Evolutionary conservation across 2,888 invertebrate species (phyloP).

Genomic region (Kryphioiulus occultus): DNA sequence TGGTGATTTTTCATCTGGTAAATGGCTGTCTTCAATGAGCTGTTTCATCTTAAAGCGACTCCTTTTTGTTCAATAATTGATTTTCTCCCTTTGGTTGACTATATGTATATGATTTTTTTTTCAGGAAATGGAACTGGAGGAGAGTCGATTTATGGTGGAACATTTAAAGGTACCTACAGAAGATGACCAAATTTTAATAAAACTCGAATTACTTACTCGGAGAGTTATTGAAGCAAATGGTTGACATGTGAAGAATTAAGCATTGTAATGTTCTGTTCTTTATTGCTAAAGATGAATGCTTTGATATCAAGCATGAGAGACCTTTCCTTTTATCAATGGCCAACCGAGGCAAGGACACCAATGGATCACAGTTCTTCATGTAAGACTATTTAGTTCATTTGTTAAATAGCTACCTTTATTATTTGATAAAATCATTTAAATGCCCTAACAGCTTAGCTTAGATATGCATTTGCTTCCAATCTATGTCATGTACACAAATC

Average conservation of each 20-base stretch:
- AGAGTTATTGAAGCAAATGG: background rate
- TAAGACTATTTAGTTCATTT: conserved; percentile 69
- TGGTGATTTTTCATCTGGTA: conserved; percentile 76
- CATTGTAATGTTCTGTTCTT: background rate
- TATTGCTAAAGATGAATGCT: conserved; percentile 81
- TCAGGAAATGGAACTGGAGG: conserved; percentile 97
- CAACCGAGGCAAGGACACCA: conserved; percentile 95
- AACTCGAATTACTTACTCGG: too few species aligned
- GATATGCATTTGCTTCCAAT: conserved; percentile 33
- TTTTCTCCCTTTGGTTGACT: conserved; percentile 55
- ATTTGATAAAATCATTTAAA: background rate
- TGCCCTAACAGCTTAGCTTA: background rate
- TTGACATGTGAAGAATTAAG: too few species aligned
- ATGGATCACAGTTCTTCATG: conserved; percentile 99
- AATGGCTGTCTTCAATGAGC: background rate
- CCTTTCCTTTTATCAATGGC: conserved; percentile 97
- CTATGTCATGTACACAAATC: conserved; percentile 24
- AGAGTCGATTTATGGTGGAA: conserved; percentile 96
- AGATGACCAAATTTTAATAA: too few species aligned
- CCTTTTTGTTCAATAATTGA: background rate
- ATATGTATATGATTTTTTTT: conserved; percentile 67
- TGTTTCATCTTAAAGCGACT: background rate
- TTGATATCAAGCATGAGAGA: conserved; percentile 84
- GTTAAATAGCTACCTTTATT: conserved; percentile 21
- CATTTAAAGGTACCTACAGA: conserved; percentile 87